Percentiles rank a stretch among this genome's conserved stretches.
Conservation (phyloP, 64 coral and sea anemone genomes). For the Platygyra sinensis region DNA sequence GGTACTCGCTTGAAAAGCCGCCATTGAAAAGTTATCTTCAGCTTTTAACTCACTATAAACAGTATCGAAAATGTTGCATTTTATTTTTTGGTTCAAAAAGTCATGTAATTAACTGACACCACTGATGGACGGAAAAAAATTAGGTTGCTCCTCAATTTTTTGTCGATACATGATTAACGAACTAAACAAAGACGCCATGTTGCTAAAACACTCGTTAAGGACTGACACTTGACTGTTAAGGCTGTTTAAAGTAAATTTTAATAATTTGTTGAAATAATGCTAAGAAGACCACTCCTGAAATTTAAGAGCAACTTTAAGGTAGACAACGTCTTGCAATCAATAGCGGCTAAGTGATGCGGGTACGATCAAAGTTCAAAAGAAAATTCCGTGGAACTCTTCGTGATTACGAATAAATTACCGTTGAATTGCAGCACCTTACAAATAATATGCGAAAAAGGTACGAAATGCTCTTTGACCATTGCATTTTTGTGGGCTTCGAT, state of each 20-base stretch:
- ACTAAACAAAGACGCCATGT: not conserved
- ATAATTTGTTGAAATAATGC: no score
- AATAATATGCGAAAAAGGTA: no score
- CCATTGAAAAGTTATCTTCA: not conserved
- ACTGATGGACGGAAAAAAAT: not conserved
- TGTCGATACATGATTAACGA: not conserved
- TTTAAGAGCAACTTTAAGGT: not conserved
- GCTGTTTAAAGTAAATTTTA: not conserved
- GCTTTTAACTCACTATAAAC: not conserved
- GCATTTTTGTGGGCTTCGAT: not conserved
- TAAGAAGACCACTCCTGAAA: not conserved
- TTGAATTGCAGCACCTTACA: not conserved
- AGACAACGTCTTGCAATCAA: not conserved
- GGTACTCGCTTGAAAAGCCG: not conserved
- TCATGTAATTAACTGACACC: not conserved
- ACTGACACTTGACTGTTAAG: not conserved
- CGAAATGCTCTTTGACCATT: no score
- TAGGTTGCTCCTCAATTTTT: not conserved
- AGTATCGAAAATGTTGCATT: not conserved
- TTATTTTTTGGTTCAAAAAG: not conserved
- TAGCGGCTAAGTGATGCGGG: not conserved
- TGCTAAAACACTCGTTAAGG: constrained; percentile 1
- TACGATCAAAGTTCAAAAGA: not conserved
- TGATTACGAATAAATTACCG: not conserved
- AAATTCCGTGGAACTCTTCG: not conserved